Conservation (phyloP, 2,113 vertebrate species). For the Potamarius usumacintae region DNA sequence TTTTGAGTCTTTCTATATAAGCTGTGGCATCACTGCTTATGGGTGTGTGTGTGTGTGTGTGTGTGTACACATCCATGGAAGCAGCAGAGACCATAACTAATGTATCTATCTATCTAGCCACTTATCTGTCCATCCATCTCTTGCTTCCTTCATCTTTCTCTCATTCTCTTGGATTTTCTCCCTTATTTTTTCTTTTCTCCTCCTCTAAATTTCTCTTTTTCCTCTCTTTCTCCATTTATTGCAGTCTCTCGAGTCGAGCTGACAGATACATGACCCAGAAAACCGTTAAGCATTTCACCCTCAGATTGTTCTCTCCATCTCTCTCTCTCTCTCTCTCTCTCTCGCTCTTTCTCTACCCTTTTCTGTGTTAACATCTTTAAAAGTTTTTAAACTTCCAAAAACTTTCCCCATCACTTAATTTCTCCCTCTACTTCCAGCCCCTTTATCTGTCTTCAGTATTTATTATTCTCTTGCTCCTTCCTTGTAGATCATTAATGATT, state of each 20-base stretch:
- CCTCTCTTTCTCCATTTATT: neutral
- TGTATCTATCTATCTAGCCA: neutral
- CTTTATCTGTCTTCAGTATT: neutral
- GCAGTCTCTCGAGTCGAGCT: slow-evolving; percentile 28
- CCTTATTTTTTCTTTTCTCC: neutral
- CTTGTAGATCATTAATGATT: slow-evolving; percentile 34
- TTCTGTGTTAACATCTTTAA: neutral
- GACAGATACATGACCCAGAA: slow-evolving; percentile 61
- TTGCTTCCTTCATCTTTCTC: neutral
- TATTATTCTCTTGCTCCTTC: slow-evolving; percentile 15
- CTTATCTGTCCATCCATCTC: neutral
- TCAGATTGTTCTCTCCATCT: slow-evolving; percentile 38
- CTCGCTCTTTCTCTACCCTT: neutral
- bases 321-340: neutral
- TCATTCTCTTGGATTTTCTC: neutral
- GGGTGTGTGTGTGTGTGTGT: slow-evolving; percentile 6
- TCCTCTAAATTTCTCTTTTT: neutral
- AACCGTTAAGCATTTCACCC: slow-evolving; percentile 52
- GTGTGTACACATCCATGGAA: neutral
- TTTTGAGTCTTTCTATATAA: slow-evolving; percentile 35
- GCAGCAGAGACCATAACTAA: neutral
- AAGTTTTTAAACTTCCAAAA: neutral
- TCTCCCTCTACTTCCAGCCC: neutral
- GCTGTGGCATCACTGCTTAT: neutral
- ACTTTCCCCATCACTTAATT: slow-evolving; percentile 14